Percentiles rank a stretch among this genome's conserved stretches.
These are phyloP conservation scores for Coremacera marginata DNA, from an alignment of 2,888 invertebrate genomes.

Conservation along the genomic window DNA sequence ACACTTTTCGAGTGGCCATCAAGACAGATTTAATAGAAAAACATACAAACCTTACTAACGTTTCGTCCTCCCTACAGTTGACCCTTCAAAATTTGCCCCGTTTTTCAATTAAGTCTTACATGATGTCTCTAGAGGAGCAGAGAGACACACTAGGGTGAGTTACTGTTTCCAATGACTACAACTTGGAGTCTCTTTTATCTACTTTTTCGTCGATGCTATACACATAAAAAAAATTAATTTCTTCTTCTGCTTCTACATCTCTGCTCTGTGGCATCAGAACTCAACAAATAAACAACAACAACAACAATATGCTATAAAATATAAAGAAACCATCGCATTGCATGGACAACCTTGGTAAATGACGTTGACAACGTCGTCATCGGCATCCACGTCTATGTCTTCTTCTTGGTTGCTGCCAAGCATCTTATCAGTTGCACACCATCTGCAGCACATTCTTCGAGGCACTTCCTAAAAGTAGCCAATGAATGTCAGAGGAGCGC, in stretches of 20 bases:
- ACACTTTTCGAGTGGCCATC: neutral
- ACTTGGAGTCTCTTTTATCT: neutral
- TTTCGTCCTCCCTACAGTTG: neutral
- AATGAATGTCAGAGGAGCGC: neutral
- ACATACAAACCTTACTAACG: neutral
- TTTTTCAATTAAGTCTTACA: slow-evolving; percentile 4
- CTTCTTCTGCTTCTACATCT: neutral
- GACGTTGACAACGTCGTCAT: slow-evolving; percentile 23
- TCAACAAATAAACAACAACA: neutral
- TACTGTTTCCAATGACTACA: neutral
- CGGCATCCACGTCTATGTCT: neutral
- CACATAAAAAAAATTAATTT: slow-evolving; percentile 21
- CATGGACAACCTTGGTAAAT: neutral
- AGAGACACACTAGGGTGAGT: neutral
- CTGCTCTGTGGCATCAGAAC: slow-evolving; percentile 6
- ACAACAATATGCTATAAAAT: neutral
- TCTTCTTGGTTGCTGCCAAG: neutral
- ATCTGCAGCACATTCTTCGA: slow-evolving; percentile 16
- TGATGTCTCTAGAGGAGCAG: neutral
- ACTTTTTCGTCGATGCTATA: slow-evolving; percentile 4
- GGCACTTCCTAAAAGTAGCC: slow-evolving; percentile 1
- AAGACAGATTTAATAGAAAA: neutral
- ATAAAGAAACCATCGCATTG: slow-evolving; percentile 1
- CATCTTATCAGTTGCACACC: slow-evolving; percentile 19
- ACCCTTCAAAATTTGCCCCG: neutral